phyloP scores from a whole-genome alignment of 1,140 invertebrate genomes.

The Anagrus nilaparvatae region DNA sequence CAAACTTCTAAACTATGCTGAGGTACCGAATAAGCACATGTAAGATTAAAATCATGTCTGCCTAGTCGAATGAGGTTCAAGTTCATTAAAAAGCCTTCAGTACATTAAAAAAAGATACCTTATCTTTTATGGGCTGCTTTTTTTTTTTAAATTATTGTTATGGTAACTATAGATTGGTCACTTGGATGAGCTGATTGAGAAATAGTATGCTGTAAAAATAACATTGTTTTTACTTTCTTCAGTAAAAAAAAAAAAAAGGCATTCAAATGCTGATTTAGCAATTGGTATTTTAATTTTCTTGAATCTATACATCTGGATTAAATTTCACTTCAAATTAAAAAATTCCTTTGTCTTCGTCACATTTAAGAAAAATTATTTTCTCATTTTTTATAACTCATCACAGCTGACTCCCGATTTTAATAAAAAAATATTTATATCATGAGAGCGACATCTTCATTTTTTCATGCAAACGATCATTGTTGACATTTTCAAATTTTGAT shows the following conservation, averaged over 20 bases:
- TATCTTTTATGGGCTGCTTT: slow-evolving; percentile 53
- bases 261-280: slow-evolving; percentile 49
- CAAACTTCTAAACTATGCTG: slow-evolving; percentile 82
- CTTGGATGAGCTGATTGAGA: slow-evolving; percentile 48
- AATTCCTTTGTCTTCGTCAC: too few relatives aligned
- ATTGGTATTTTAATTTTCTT: slow-evolving; percentile 49
- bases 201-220: slow-evolving; percentile 44
- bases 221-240: too few relatives aligned
- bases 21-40: slow-evolving; percentile 57
- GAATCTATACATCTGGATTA: slow-evolving; percentile 63
- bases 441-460: too few relatives aligned
- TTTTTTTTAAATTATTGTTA: slow-evolving; percentile 58
- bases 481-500: too few relatives aligned
- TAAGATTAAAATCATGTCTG: slow-evolving; percentile 66
- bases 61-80: slow-evolving; percentile 67
- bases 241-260: too few relatives aligned
- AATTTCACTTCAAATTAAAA: slow-evolving; percentile 72
- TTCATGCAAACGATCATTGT: too few relatives aligned
- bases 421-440: too few relatives aligned
- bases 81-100: slow-evolving; percentile 70
- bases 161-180: slow-evolving; percentile 43
- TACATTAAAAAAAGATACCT: slow-evolving; percentile 75
- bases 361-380: too few relatives aligned
- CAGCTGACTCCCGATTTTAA: too few relatives aligned
- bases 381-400: too few relatives aligned